Evolutionary conservation across 2,797 vertebrate genomes (phyloP).

Genomic region (Schizothorax lantsangensis): DNA sequence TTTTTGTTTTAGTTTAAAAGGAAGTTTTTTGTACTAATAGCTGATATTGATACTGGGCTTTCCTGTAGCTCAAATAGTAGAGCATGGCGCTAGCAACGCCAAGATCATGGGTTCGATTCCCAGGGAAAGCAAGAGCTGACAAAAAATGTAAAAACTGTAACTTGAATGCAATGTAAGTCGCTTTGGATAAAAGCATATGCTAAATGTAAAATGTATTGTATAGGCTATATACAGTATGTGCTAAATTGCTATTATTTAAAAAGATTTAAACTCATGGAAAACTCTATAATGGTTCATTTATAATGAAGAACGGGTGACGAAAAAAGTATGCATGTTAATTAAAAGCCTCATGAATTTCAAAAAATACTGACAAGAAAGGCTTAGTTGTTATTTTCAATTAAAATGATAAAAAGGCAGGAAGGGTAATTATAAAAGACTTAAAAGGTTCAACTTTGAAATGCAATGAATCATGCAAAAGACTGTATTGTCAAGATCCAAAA

Average conservation of each 20-base stretch:
- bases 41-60: too few species aligned
- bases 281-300: background rate
- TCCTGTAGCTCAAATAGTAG: too few species aligned
- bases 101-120: too few species aligned
- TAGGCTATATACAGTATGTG: too few species aligned
- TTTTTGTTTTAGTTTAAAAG: too few species aligned
- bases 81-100: too few species aligned
- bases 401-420: conserved; percentile 29
- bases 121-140: too few species aligned
- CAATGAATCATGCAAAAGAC: conserved; percentile 13
- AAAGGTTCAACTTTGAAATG: conserved; percentile 18
- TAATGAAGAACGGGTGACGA: conserved; percentile 3
- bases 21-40: too few species aligned
- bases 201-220: too few species aligned
- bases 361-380: conserved; percentile 30
- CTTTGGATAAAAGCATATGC: too few species aligned
- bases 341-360: conserved; percentile 55
- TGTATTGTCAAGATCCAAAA: background rate
- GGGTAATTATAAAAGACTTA: conserved; percentile 13
- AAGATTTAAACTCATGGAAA: background rate
- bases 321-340: conserved; percentile 40
- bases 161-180: too few species aligned
- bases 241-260: conserved; percentile 3
- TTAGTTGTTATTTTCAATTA: conserved; percentile 21
- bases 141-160: too few species aligned